Percentiles rank a stretch among this genome's conserved stretches.
These are phyloP conservation scores for Moxostoma hubbsi DNA, from an alignment of 2,797 vertebrate species.

Conservation along the genomic window DNA sequence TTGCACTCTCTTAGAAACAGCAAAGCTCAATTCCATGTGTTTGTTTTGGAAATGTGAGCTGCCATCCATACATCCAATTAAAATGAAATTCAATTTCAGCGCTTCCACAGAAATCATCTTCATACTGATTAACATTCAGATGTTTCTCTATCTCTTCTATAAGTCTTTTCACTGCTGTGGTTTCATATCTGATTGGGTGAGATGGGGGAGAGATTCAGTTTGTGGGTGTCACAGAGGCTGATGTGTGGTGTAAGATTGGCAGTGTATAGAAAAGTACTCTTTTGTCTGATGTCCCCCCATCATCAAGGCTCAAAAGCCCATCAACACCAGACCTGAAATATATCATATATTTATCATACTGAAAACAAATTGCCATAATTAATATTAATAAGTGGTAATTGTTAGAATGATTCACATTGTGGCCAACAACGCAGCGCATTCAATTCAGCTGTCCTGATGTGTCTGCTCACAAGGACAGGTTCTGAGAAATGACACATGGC, in stretches of 20 bases:
- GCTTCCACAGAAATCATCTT: conserved; percentile 24
- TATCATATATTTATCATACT: too few species aligned
- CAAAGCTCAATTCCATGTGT: conserved; percentile 30
- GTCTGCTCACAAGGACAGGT: conserved; percentile 13
- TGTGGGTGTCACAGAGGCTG: too few species aligned
- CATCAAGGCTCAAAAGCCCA: too few species aligned
- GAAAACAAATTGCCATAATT: too few species aligned
- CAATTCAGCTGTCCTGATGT: conserved; percentile 29
- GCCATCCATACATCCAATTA: conserved; percentile 38
- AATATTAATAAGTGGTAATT: too few species aligned
- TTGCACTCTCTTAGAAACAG: conserved; percentile 41
- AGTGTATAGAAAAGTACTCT: too few species aligned
- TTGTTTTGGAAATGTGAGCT: conserved; percentile 41
- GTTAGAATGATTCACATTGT: too few species aligned
- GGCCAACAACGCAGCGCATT: neutral
- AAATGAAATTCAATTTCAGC: conserved; percentile 37
- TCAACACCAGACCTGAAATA: too few species aligned
- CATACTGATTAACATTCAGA: conserved; percentile 25
- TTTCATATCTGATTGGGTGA: neutral
- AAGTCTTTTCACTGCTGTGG: conserved; percentile 1
- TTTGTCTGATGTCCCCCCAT: too few species aligned
- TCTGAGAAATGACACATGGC: conserved; percentile 16
- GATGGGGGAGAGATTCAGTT: neutral
- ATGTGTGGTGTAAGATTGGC: too few species aligned
- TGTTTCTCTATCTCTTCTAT: neutral